Evolutionary conservation across 2,797 vertebrate species (phyloP), one percentile per base, ranked within the genome.

Genomic region (Arctocebus calabarensis): DNA sequence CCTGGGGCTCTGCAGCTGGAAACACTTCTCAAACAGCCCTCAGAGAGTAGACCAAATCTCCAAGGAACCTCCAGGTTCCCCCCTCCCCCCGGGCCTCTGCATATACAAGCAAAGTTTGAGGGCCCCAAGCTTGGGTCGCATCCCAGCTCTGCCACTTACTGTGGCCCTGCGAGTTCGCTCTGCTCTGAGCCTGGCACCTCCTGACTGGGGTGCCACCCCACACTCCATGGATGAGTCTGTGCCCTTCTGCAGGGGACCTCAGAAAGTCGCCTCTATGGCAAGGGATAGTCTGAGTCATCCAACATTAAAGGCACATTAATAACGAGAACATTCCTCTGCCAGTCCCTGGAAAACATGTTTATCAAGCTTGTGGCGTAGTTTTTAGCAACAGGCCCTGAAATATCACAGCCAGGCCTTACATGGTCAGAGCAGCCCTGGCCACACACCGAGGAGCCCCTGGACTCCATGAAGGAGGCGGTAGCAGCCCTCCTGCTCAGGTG

Each of bases 171-270:
- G 17, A 37, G 22, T 43, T 22, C 32, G 0, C 75, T 17, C 29
- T 64, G 45, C 32, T 68, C 40, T 20, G 23, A 7, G 7, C 23
- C 52, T 22, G 48, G 48, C 13, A 34, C 5, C 4, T 48, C 29
- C 2, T 1, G 14, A 9, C 40, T 0, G 29, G 45, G 45, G 16
- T 9, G 29, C 19, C 2, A 2, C 11, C 14, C 29, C 29, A 8
- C 32, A 32, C 3, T 14, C 9, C 22, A 0, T 7, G 48, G 62
- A 37, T 17, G 0, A 2, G 16, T n/a, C 75, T 12, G 20, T 1
- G 5, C 11, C 83, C 34, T 16, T 25, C 34, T 14, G 48, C 4
- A 19, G 27, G 11, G 13, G 27, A 48, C 32, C 32, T 59, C 90
- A 55, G 57, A 37, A 78, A 40, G 55, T 23, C 16, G 12, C 34